These are phyloP conservation scores for Isotomurus palustris DNA, from an alignment of 2,888 invertebrate genomes.

Conservation along the genomic window DNA sequence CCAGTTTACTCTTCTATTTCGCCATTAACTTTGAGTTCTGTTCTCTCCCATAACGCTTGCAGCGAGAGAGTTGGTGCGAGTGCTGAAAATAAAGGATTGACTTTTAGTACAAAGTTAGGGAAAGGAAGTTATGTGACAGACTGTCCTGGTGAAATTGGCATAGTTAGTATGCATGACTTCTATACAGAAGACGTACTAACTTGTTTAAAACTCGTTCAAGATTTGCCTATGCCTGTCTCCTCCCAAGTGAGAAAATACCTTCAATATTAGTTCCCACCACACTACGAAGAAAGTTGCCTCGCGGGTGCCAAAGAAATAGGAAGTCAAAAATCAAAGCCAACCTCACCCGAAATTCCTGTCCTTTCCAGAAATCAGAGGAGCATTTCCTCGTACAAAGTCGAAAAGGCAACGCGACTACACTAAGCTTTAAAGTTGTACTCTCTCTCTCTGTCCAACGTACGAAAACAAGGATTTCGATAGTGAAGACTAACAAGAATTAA, in stretches of 20 bases:
- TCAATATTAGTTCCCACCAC: not conserved
- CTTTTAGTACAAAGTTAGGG: too few species aligned
- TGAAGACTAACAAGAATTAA: not conserved
- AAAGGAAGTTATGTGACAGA: conserved; percentile 10
- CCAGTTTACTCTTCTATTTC: too few species aligned
- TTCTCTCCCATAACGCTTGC: too few species aligned
- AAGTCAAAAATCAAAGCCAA: not conserved
- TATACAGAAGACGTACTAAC: conserved; percentile 11
- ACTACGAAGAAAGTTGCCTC: not conserved
- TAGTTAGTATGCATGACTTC: conserved; percentile 21
- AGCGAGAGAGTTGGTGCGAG: too few species aligned
- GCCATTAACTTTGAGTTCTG: not conserved
- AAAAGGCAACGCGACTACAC: too few species aligned
- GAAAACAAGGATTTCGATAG: not conserved
- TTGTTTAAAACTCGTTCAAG: conserved; percentile 4
- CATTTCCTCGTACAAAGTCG: too few species aligned
- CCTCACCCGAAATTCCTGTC: too few species aligned
- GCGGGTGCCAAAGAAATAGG: not conserved
- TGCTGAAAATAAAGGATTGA: too few species aligned
- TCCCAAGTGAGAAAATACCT: not conserved
- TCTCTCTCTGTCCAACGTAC: too few species aligned
- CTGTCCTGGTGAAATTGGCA: conserved; percentile 6
- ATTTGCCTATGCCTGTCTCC: not conserved
- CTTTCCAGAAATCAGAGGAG: too few species aligned
- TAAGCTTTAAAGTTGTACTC: too few species aligned